A percentile compares a stretch with the other conserved stretches of the same genome.
Conservation (phyloP, 2,888 invertebrate species). For the Auanema freiburgensis region DNA sequence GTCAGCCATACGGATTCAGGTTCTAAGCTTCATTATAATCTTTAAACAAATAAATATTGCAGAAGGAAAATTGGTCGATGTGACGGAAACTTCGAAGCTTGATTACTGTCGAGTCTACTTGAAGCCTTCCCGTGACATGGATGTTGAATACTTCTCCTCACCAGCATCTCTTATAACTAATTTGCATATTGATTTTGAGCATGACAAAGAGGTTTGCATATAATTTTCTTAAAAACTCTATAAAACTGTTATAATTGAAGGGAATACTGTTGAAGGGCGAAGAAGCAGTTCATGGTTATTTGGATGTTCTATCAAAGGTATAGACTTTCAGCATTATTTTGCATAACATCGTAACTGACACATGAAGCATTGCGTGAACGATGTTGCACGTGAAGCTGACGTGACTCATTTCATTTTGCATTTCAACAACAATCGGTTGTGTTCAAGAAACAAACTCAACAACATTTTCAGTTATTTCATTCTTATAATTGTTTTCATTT, state of each 20-base stretch:
- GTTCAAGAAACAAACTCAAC: too few species aligned
- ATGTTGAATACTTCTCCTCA: constrained; percentile 85
- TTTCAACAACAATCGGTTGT: too few species aligned
- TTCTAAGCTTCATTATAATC: constrained; percentile 11
- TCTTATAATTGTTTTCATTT: neutral
- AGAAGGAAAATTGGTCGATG: constrained; percentile 48
- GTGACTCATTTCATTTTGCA: too few species aligned
- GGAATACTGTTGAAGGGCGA: constrained; percentile 65
- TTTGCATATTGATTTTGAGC: constrained; percentile 80
- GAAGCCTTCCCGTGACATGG: constrained; percentile 90
- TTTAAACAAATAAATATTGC: constrained; percentile 1
- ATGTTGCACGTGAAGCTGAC: neutral
- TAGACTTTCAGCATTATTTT: too few species aligned
- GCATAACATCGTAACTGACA: too few species aligned
- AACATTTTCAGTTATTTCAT: too few species aligned
- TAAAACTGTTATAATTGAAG: constrained; percentile 27
- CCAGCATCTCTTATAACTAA: constrained; percentile 78
- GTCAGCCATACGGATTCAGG: constrained; percentile 61
- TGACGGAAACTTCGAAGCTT: constrained; percentile 49
- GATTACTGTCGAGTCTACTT: constrained; percentile 74
- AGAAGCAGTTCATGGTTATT: constrained; percentile 66
- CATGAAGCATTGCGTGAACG: too few species aligned
- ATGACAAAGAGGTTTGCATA: constrained; percentile 76
- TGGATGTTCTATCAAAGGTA: constrained; percentile 63
- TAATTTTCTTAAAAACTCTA: neutral